Percentiles rank a stretch among this genome's conserved stretches.
These are phyloP conservation scores for Semotilus atromaculatus DNA, from an alignment of 2,797 vertebrate species.

Conservation along the genomic window DNA sequence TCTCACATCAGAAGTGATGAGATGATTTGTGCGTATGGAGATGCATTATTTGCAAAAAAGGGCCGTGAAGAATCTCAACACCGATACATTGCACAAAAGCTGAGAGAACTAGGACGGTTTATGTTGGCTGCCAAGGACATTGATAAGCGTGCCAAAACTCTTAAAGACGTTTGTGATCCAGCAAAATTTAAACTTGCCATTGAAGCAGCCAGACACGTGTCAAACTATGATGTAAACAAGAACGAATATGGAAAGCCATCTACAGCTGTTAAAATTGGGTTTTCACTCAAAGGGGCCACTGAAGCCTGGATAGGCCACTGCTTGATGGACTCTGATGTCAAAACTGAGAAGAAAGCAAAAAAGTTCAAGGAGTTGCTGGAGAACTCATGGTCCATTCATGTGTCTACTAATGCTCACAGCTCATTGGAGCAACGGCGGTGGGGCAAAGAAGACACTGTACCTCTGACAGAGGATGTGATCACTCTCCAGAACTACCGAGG, in stretches of 20 bases:
- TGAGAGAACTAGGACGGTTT: conserved; percentile 50
- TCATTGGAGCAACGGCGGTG: too few relatives aligned
- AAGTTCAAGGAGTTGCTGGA: too few relatives aligned
- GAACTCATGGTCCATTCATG: too few relatives aligned
- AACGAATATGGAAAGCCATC: conserved; percentile 41
- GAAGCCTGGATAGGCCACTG: too few relatives aligned
- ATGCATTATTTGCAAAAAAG: conserved; percentile 42
- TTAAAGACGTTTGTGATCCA: conserved; percentile 13
- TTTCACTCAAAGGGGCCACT: too few relatives aligned
- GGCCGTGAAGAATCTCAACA: conserved; percentile 32
- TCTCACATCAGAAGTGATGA: conserved; percentile 38
- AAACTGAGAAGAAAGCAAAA: too few relatives aligned
- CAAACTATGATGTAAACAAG: conserved; percentile 18
- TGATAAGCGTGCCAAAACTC: conserved; percentile 5
- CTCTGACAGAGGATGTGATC: too few relatives aligned
- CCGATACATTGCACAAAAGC: conserved; percentile 29
- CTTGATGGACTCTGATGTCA: too few relatives aligned
- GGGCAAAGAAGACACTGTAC: conserved; percentile 42
- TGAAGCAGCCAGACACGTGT: conserved; percentile 5
- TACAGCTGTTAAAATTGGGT: too few relatives aligned
- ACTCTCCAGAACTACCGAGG: too few relatives aligned
- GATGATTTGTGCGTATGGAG: conserved; percentile 52
- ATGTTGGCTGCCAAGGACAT: conserved; percentile 50
- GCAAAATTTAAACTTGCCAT: conserved; percentile 15
- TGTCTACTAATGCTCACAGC: too few relatives aligned